Base-by-base conservation (phyloP, 2,113 vertebrate species). In the Addax nasomaculatus region DNA sequence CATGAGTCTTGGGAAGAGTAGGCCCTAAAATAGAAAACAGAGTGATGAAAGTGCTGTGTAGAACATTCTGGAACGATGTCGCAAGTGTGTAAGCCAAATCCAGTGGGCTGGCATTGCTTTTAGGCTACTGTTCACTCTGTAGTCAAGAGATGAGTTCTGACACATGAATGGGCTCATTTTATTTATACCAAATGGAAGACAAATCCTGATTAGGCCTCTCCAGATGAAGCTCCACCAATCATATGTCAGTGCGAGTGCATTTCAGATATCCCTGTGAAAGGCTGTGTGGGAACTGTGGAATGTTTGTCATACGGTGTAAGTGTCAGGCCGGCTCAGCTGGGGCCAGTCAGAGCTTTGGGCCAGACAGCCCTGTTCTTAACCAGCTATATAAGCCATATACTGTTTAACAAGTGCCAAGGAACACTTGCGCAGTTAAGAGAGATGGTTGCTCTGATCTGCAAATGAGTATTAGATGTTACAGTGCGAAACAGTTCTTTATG, bases 1-100 rank as follows among this genome's bases (percentile, higher is more conserved):
- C 99, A 97, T 99, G 99, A 94, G 99, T 99, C 99, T 99, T 99
- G 5, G 99, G 98, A 85, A 99, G 99, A 95, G 99, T 99, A 2
- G 99, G 98, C 96, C 99, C 99, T 99, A 98, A 19, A 96, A 96
- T 7, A 96, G 93, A 93, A 97, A 97, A 96, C 55, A 95, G 4
- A 3, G 10, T n/a, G 73, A 93, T 51, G 85, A 88, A 92, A 79
- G 4, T 7, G 17, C 51, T 1, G 5, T 30, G 51, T 17, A 36
- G 30, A 62, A 47, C 76, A 84, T 85, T 6, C 29, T 49, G 60
- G 19, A 33, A 51, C 1, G 45, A 53, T 7, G 70, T 49, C 45
- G 13, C 19, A 4, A 70, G 39, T 4, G 0, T 17, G 3, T 0
- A 49, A 51, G n/a, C 36, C 39, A 84, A 95, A 84, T 12, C 11